Conservation (phyloP, 2,113 vertebrate genomes). For the Rhinogobius similis region DNA sequence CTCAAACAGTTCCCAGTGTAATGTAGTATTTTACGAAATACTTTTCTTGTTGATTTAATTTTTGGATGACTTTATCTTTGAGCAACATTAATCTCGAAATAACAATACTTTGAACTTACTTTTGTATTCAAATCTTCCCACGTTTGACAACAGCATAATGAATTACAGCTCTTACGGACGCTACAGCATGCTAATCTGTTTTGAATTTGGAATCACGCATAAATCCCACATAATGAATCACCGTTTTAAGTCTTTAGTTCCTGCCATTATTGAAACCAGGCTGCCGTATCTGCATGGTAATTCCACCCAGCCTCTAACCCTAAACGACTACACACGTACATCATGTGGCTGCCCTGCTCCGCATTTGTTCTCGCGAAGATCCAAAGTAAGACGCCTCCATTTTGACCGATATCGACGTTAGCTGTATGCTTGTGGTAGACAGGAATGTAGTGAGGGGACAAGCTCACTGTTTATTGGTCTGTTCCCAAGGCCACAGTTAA, state of each 20-base stretch:
- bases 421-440: constrained; percentile 61
- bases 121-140: constrained; percentile 28
- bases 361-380: constrained; percentile 55
- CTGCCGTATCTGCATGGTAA: constrained; percentile 54
- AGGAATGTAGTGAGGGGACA: constrained; percentile 56
- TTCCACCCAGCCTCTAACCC: constrained; percentile 55
- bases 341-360: constrained; percentile 66
- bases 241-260: constrained; percentile 56
- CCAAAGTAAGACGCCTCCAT: constrained; percentile 59
- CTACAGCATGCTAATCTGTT: constrained; percentile 21
- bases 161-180: constrained; percentile 17
- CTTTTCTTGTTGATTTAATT: too few relatives aligned
- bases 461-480: constrained; percentile 57
- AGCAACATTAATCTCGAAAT: too few relatives aligned
- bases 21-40: too few relatives aligned
- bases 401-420: constrained; percentile 65
- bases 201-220: constrained; percentile 39
- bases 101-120: too few relatives aligned
- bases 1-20: too few relatives aligned
- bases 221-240: constrained; percentile 55
- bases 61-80: too few relatives aligned
- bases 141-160: constrained; percentile 9
- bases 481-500: constrained; percentile 29
- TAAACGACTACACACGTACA: constrained; percentile 68
- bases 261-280: constrained; percentile 68